Evolutionary conservation across 2,797 vertebrate species (phyloP), one percentile per base, ranked within the genome.

Genomic region (Gymnoscopelus microlampas): DNA sequence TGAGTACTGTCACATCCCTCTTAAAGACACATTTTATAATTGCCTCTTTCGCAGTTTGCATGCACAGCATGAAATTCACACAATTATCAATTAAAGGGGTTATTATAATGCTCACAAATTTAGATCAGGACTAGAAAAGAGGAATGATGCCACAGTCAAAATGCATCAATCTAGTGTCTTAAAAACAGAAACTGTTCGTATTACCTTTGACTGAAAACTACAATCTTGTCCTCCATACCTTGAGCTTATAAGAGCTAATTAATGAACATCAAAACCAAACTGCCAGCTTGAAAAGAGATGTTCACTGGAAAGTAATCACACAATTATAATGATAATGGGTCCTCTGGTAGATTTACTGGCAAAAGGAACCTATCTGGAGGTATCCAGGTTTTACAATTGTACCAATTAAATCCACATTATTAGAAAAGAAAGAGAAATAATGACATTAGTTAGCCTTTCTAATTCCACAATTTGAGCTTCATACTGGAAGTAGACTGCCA

Each of bases 391-490:
- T 81, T 13, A 60, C 8, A 23, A 58, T 74, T 15, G 32, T 73
- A 61, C 63, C 66, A 66, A 50, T 19, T 26, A 73, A 82, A 71
- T 39, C 12, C n/a, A 55, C 26, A 29, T 73, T 79, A 79, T 76
- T 53, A 76, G 5, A 47, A 57, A 80, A 73, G 53, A 82, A 80
- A 77, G 60, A 66, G 61, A 62, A 78, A 79, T 79, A 75, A 85
- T 80, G 66, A 73, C 66, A 70, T 85, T 77, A 74, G 64, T 82
- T 80, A 77, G 35, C 53, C 70, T 64, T 76, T 82, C 70, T 79
- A 79, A 85, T 85, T 82, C 71, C 73, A 64, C 61, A 51, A 68
- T 82, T 76, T 73, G 47, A 68, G 70, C 82, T 82, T 75, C 72
- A 71, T 54, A 74, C 68, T 76, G 78, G 73, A 81, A 61, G 54